Evolutionary conservation across 2,797 vertebrate genomes (phyloP), one percentile per base, ranked within the genome.

Genomic region (Florisuga fusca): DNA sequence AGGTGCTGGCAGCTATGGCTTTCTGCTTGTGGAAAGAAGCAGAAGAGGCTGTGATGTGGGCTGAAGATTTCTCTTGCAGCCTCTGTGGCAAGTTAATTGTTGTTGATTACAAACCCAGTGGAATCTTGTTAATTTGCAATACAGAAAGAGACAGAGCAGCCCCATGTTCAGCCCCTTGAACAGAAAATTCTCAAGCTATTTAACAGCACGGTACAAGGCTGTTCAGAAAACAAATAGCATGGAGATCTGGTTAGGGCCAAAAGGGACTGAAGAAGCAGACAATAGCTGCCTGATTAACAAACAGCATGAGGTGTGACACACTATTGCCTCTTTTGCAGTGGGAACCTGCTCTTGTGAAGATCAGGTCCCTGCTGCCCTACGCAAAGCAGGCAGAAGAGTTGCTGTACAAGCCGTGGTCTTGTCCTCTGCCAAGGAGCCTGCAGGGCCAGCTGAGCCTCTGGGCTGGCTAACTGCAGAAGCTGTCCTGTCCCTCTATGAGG

Each of bases 51-150:
- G 45, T 29, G 26, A 51, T 58, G 82, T 26, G 72, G 69, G 73
- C 50, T 81, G 72, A 72, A 64, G 29, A 34, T 64, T 74, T 43
- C 53, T 72, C 50, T 48, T 62, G 53, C 45, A 74, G 53, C 50
- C 76, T 88, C 91, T 94, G 61, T 54, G 55, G 85, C 77, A 80
- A 89, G 71, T 85, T 96, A 93, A 94, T 96, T 95, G 94, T 43
- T 90, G 81, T 51, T 33, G 19, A 96, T 91, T 93, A 95, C 75
- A 78, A 95, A 89, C 59, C 27, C 79, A 79, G 79, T 29, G 84
- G 93, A 84, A 88, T 91, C 93, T 94, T 85, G 84, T 95, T 97
- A 92, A 91, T 76, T 87, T 78, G 41, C 84, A 81, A 31, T 82
- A 58, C 57, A 83, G 69, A 94, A 90, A 93, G 31, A 54, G 78